Percentiles rank a stretch among this genome's conserved stretches.
Evolutionary conservation across 2,113 vertebrate genomes (phyloP).

Genomic region (Alouatta palliata): DNA sequence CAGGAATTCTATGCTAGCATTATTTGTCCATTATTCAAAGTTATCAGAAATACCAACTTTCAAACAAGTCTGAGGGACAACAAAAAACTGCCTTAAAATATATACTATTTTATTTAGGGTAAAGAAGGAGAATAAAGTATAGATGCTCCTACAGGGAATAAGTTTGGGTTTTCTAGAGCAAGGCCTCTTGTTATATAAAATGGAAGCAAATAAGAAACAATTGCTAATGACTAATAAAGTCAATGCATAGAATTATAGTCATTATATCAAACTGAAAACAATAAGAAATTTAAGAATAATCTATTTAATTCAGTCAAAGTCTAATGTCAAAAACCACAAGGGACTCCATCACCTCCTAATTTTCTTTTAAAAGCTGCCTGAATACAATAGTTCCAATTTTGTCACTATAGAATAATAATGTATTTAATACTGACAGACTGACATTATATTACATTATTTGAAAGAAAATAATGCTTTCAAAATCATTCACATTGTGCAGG

Average conservation of each 20-base stretch:
- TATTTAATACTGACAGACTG: conserved; percentile 30
- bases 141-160: background rate
- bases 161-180: background rate
- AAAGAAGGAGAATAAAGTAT: background rate
- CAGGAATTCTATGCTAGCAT: background rate
- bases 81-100: background rate
- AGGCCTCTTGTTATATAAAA: background rate
- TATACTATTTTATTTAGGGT: background rate
- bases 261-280: conserved; percentile 16
- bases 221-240: background rate
- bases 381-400: conserved; percentile 53
- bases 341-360: background rate
- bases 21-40: background rate
- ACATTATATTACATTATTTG: background rate
- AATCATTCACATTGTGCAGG: background rate
- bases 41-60: background rate
- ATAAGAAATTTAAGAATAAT: background rate
- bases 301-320: background rate
- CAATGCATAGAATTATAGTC: background rate
- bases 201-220: background rate
- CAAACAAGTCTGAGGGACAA: background rate
- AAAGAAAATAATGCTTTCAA: conserved; percentile 14
- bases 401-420: background rate
- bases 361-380: conserved; percentile 38
- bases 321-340: background rate